These are phyloP conservation scores for Platynereis dumerilii DNA, from an alignment of 2,888 invertebrate genomes.

Conservation along the genomic window DNA sequence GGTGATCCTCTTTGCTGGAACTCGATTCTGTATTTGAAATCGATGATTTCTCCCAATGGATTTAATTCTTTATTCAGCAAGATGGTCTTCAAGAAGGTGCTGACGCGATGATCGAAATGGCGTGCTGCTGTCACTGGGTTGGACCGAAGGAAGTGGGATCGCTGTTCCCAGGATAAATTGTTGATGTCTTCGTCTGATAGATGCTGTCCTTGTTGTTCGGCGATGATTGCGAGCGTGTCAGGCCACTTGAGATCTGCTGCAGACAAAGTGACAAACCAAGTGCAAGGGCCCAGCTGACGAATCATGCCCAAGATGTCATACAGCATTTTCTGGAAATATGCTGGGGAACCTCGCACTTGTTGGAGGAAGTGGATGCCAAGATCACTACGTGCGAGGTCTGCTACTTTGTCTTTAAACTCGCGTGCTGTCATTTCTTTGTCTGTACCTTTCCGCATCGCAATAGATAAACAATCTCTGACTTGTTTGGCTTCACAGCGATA, in stretches of 20 bases:
- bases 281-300: conserved; percentile 41
- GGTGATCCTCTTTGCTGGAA: conserved; percentile 15
- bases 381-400: too few relatives aligned
- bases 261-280: conserved; percentile 42
- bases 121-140: conserved; percentile 42
- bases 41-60: neutral
- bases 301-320: conserved; percentile 40
- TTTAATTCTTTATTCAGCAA: too few relatives aligned
- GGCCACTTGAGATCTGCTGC: conserved; percentile 43
- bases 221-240: conserved; percentile 37
- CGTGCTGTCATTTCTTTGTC: neutral
- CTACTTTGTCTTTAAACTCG: neutral
- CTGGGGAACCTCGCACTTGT: too few relatives aligned
- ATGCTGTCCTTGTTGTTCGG: conserved; percentile 30
- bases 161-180: conserved; percentile 36
- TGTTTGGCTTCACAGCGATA: neutral
- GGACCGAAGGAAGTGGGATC: conserved; percentile 31
- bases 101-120: too few relatives aligned
- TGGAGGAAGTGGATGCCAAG: too few relatives aligned
- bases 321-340: conserved; percentile 38
- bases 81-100: too few relatives aligned
- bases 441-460: neutral
- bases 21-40: neutral
- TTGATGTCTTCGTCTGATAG: conserved; percentile 30
- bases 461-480: neutral